phyloP scores from a whole-genome alignment of 2,888 invertebrate genomes.

The Therioaphis trifolii region DNA sequence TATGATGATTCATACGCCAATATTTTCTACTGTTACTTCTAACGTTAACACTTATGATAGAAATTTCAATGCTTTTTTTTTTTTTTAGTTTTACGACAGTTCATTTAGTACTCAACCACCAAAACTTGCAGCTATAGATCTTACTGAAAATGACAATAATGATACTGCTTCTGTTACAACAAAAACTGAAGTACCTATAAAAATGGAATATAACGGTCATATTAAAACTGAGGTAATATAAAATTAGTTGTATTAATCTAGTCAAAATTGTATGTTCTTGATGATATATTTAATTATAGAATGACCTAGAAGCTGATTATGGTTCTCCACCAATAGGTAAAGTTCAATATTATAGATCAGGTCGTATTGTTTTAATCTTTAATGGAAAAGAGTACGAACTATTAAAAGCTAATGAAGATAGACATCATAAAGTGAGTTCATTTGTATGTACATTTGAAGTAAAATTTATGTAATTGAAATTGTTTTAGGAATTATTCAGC shows the following conservation, averaged over 20 bases:
- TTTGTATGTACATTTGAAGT: slow-evolving; percentile 1
- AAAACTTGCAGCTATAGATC: slow-evolving; percentile 13
- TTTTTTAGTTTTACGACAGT: slow-evolving; percentile 59
- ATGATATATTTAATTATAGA: slow-evolving; percentile 16
- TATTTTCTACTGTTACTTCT: no score
- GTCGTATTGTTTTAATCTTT: slow-evolving; percentile 42
- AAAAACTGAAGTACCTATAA: slow-evolving; percentile 39
- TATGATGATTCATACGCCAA: no score
- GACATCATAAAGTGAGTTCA: slow-evolving; percentile 46
- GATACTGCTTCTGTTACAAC: neutral
- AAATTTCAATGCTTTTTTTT: no score
- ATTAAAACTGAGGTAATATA: slow-evolving; percentile 48
- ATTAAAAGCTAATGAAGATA: slow-evolving; percentile 51
- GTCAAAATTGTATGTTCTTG: no score
- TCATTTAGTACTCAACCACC: slow-evolving; percentile 35
- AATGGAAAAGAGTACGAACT: slow-evolving; percentile 51
- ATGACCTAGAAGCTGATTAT: neutral
- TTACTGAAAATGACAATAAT: slow-evolving; percentile 19
- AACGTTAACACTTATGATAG: no score
- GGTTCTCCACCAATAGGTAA: slow-evolving; percentile 40
- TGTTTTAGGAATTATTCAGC: slow-evolving; percentile 54
- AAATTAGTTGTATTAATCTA: no score
- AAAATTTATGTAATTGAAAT: neutral
- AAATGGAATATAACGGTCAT: slow-evolving; percentile 44
- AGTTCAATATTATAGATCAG: slow-evolving; percentile 50